Base-by-base conservation (phyloP, 1,140 invertebrate genomes). In the Rhyzopertha dominica region DNA sequence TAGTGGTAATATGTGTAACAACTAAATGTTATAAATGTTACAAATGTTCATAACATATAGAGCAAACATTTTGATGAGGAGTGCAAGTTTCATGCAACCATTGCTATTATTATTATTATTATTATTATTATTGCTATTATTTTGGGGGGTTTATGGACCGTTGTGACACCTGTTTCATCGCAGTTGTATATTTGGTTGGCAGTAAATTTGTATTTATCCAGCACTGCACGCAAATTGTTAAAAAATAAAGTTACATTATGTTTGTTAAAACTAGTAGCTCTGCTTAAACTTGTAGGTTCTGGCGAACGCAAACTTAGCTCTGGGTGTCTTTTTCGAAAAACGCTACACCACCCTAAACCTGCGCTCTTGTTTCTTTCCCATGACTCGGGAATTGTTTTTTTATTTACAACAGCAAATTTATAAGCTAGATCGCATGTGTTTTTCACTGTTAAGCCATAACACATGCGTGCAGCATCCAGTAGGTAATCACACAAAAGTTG, bases 81-180 rank as follows among this genome's bases (percentile, higher is more conserved):
- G n/a, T n/a, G n/a, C n/a, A n/a, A n/a, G n/a, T n/a, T n/a, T n/a
- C n/a, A n/a, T n/a, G n/a, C n/a, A n/a, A n/a, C n/a, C n/a, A n/a
- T n/a, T n/a, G n/a, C n/a, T n/a, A n/a, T n/a, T n/a, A n/a, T n/a
- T n/a, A n/a, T n/a, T n/a, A n/a, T n/a, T n/a, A n/a, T n/a, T n/a
- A n/a, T n/a, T n/a, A n/a, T n/a, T n/a, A n/a, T n/a, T n/a, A n/a
- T n/a, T n/a, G 65, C 64, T 29, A 73, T 28, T 24, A 71, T 52
- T 59, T 63, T 71, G 9, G 32, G 39, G n/a, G 63, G 59, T 19
- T 63, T 66, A 36, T 69, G 66, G 5, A 73, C 70, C 12, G 66
- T 72, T 2, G 63, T 69, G 12, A 66, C 42, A 7, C 62, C 69
- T 18, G 66, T 73, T 52, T 73, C 69, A 50, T 69, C 67, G 17